A percentile compares a stretch with the other conserved stretches of the same genome.
phyloP scores from a whole-genome alignment of 2,888 invertebrate genomes.

The Acronicta leporina region DNA sequence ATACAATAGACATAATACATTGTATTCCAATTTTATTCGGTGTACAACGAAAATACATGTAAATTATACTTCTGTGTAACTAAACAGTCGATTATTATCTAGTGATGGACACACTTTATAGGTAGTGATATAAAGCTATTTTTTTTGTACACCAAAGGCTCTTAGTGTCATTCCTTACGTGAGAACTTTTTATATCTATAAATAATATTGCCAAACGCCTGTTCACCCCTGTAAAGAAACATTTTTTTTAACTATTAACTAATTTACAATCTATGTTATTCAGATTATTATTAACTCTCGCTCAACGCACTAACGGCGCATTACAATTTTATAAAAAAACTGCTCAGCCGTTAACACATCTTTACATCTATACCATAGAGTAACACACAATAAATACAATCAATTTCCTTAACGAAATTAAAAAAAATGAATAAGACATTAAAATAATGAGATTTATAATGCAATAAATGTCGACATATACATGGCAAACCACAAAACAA shows the following conservation, averaged over 20 bases:
- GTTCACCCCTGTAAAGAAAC: conserved; percentile 54
- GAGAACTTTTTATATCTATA: conserved; percentile 49
- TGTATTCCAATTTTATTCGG: conserved; percentile 69
- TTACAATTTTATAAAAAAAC: conserved; percentile 49
- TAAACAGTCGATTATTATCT: conserved; percentile 54
- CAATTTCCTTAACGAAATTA: conserved; percentile 62
- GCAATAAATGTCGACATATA: conserved; percentile 51
- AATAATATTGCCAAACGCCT: conserved; percentile 63
- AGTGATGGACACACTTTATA: conserved; percentile 58
- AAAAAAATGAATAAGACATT: conserved; percentile 59
- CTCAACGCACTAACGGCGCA: conserved; percentile 39
- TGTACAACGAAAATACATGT: conserved; percentile 67
- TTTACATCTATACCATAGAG: conserved; percentile 58
- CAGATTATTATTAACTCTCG: conserved; percentile 59
- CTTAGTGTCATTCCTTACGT: conserved; percentile 44
- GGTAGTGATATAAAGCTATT: conserved; percentile 56
- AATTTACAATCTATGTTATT: conserved; percentile 60
- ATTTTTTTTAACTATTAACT: conserved; percentile 58
- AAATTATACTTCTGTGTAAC: conserved; percentile 63
- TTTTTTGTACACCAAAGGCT: conserved; percentile 64
- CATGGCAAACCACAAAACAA: conserved; percentile 61
- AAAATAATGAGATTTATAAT: conserved; percentile 70
- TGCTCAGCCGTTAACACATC: conserved; percentile 44
- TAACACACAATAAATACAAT: conserved; percentile 68
- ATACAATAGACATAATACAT: conserved; percentile 80